phyloP scores from a whole-genome alignment of 2,888 invertebrate genomes.

The Prosapia bicincta region DNA sequence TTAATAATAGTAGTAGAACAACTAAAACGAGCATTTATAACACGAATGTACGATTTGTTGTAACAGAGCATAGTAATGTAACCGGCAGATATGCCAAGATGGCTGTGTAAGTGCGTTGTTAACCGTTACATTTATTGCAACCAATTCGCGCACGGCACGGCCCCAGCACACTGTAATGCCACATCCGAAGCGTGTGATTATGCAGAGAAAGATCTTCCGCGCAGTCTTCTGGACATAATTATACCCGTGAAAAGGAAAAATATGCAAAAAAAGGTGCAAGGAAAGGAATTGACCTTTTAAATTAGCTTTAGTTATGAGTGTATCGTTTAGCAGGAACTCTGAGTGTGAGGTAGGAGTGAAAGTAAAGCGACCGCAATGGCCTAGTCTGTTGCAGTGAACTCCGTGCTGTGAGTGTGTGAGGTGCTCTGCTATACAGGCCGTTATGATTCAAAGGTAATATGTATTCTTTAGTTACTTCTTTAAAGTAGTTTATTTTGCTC shows the following conservation, averaged over 20 bases:
- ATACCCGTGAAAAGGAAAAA: not conserved
- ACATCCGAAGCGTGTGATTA: not conserved
- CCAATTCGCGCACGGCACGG: too few relatives aligned
- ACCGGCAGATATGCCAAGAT: too few relatives aligned
- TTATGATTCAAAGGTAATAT: not conserved
- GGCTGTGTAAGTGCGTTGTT: too few relatives aligned
- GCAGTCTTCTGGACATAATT: too few relatives aligned
- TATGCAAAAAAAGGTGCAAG: not conserved
- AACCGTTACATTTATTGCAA: too few relatives aligned
- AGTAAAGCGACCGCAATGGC: not conserved
- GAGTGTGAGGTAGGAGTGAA: not conserved
- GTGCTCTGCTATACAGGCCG: not conserved
- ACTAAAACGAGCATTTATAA: too few relatives aligned
- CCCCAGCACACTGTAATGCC: too few relatives aligned
- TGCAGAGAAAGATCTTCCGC: not conserved
- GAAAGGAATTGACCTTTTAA: not conserved
- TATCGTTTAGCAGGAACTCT: not conserved
- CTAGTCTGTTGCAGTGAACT: not conserved
- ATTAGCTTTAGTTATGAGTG: not conserved
- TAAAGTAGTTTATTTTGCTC: too few relatives aligned
- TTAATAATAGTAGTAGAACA: too few relatives aligned
- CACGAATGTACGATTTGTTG: too few relatives aligned
- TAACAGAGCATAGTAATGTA: too few relatives aligned
- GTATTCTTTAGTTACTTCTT: too few relatives aligned
- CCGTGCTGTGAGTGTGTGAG: not conserved